These are phyloP conservation scores for Hycleus phaleratus DNA, from an alignment of 1,140 invertebrate species.

Conservation along the genomic window DNA sequence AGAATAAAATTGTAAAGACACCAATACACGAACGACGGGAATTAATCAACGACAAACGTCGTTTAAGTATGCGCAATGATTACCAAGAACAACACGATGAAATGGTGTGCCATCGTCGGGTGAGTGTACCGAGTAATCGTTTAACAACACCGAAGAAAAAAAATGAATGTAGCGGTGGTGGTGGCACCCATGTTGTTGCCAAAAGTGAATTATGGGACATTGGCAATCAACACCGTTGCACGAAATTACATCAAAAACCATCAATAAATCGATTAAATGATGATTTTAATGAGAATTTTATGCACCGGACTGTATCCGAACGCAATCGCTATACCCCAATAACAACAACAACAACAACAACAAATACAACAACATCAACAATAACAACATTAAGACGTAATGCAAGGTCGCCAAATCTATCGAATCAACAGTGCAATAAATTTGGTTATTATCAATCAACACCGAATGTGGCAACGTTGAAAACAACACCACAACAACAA, in stretches of 20 bases:
- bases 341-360: too few relatives aligned
- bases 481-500: constrained; percentile 19
- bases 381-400: constrained; percentile 23
- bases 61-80: constrained; percentile 11
- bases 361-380: constrained; percentile 30
- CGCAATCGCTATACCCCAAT: constrained; percentile 28
- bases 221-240: constrained; percentile 35
- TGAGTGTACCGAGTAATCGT: constrained; percentile 28
- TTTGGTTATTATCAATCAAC: constrained; percentile 54
- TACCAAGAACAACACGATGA: constrained; percentile 14
- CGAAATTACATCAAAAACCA: constrained; percentile 30
- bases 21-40: constrained; percentile 25
- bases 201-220: constrained; percentile 41
- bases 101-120: constrained; percentile 21
- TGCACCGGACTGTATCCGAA: constrained; percentile 38
- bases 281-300: constrained; percentile 29
- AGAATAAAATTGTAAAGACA: constrained; percentile 7
- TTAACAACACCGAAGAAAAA: constrained; percentile 33
- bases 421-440: constrained; percentile 43
- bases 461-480: constrained; percentile 46
- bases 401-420: constrained; percentile 17
- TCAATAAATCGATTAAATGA: constrained; percentile 6
- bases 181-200: constrained; percentile 38
- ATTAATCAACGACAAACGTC: constrained; percentile 17
- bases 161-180: constrained; percentile 28